Conservation (phyloP, 2,888 invertebrate genomes). For the Dendrolimus pini region DNA sequence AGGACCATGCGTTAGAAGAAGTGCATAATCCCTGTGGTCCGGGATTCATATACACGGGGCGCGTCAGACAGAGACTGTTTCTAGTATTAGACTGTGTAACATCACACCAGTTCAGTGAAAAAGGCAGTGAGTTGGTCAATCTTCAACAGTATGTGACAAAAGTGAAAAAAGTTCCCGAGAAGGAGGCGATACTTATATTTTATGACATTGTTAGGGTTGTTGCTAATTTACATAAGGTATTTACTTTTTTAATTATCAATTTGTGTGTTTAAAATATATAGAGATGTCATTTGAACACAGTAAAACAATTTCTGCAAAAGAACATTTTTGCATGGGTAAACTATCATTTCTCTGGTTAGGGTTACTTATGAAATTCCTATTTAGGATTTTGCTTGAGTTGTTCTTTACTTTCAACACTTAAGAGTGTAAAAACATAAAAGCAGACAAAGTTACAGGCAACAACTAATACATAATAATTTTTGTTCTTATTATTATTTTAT, state of each 20-base stretch:
- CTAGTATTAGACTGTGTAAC: conserved; percentile 85
- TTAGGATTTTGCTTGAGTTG: too few species aligned
- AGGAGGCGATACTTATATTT: conserved; percentile 84
- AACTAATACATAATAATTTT: too few species aligned
- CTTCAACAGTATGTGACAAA: conserved; percentile 86
- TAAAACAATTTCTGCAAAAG: too few species aligned
- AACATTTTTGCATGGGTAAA: too few species aligned
- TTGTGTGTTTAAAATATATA: not conserved
- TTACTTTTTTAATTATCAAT: conserved; percentile 4
- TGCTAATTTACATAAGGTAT: conserved; percentile 82
- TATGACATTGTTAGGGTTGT: conserved; percentile 85
- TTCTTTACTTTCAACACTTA: too few species aligned
- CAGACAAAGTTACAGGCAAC: too few species aligned
- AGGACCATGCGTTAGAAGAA: conserved; percentile 84
- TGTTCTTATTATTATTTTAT: too few species aligned
- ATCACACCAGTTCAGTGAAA: conserved; percentile 79
- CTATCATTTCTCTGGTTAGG: too few species aligned
- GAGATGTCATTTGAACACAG: too few species aligned
- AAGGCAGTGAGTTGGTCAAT: conserved; percentile 78
- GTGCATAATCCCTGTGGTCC: conserved; percentile 61
- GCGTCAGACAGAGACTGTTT: conserved; percentile 78
- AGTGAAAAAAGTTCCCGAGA: conserved; percentile 84
- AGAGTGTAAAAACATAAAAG: too few species aligned
- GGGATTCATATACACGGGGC: conserved; percentile 75
- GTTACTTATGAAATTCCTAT: too few species aligned